Conservation (phyloP, 1,140 invertebrate genomes). For the Phthorimaea operculella region DNA sequence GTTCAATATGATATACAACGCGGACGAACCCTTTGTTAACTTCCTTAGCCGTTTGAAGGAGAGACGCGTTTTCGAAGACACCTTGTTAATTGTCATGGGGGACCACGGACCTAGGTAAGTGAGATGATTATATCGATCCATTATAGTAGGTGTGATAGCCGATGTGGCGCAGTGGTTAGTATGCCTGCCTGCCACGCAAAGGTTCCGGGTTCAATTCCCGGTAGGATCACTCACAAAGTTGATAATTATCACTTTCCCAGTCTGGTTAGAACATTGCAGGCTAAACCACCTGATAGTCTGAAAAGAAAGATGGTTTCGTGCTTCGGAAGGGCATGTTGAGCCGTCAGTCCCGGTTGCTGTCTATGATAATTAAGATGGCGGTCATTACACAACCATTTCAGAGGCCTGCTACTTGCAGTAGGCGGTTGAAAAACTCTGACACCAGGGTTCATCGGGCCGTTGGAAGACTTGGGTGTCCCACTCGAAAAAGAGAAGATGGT, state of each 20-base stretch:
- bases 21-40: slow-evolving; percentile 78
- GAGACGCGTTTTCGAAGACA: slow-evolving; percentile 77
- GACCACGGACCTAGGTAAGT: slow-evolving; percentile 86
- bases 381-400: too few species aligned
- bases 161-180: too few species aligned
- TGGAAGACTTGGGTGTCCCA: too few species aligned
- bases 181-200: background rate
- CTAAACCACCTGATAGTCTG: background rate
- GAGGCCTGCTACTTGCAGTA: too few species aligned
- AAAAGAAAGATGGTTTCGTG: background rate
- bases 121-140: background rate
- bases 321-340: too few species aligned
- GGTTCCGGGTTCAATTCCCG: background rate
- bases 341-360: too few species aligned
- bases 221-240: background rate
- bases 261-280: background rate
- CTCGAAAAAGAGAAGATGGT: too few species aligned
- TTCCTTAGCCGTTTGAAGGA: slow-evolving; percentile 73
- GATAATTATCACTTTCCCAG: background rate
- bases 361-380: too few species aligned
- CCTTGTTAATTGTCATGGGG: slow-evolving; percentile 85
- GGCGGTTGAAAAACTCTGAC: too few species aligned
- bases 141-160: background rate
- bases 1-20: slow-evolving; percentile 68
- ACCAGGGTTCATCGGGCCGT: too few species aligned